Base-by-base conservation (phyloP, 2,888 invertebrate genomes). In the Pandemis cinnamomeana region DNA sequence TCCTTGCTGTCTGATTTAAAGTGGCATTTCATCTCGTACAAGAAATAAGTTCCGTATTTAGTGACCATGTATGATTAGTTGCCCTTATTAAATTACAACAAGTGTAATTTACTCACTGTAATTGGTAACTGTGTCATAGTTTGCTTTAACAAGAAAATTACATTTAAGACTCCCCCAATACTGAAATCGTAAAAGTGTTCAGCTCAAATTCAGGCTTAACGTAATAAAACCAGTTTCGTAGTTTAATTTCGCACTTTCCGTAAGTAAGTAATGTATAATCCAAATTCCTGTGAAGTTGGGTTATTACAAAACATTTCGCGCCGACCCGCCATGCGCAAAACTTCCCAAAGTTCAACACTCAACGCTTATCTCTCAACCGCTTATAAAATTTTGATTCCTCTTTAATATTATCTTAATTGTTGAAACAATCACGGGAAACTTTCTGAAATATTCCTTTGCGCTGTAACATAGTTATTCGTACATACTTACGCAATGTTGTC, bases 371-470 rank as follows among this genome's bases (percentile, higher is more conserved):
- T 91, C 86, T 80, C 81, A 85, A 90, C 87, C 89, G 88, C 89
- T 92, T 91, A 90, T 90, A 91, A 91, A 90, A 91, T 93, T 91
- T 91, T 90, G 92, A 92, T 92, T 92, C 86, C 87, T 88, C 88
- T 89, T 88, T 90, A 90, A 92, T 92, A 90, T 91, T 91, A 92
- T 92, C 91, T 91, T 91, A 88, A 92, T 89, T 89, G 89, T 89
- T 88, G 83, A 78, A 88, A 89, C 88, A 87, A 89, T 91, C 85
- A 90, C 90, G 87, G 85, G 82, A 85, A 89, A 91, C 84, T 91
- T 91, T 84, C 80, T 82, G 81, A 87, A 87, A 87, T 89, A 87
- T 87, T 85, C 87, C 88, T 85, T 79, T 82, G 84, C 86, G 60
- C 60, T 60, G 67, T 44, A 60, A 66, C 53, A 51, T 7, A 61